Base-by-base conservation (phyloP, 2,113 vertebrate genomes). In the Periophthalmus modestus region DNA sequence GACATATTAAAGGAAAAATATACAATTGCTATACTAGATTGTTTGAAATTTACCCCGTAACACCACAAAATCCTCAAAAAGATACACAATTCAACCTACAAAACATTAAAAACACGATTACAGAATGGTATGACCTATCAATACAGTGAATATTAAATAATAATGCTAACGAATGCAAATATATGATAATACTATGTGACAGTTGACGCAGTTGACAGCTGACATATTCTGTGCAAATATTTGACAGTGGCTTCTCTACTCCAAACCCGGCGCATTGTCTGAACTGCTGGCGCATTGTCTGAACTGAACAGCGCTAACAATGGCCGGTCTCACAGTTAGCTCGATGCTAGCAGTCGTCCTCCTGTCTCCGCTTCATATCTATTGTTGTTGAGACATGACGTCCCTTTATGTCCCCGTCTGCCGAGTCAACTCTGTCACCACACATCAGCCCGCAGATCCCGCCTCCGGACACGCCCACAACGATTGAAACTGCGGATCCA, bases 381-480 rank as follows among this genome's bases (percentile, higher is more conserved):
- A 83, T 88, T 87, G 84, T 89, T 81, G 79, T 85, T 83, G 79
- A 84, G 77, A 87, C 86, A 69, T 47, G 68, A 73, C 80, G 11
- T 75, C 63, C 62, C 34, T 61, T 33, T 23, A 74, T 79, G 69
- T 76, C 48, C 69, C 16, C 33, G 68, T 57, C 79, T 15, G 63
- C 59, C 75, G 59, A 72, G 73, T 82, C 67, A 77, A 85, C 78
- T 73, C 69, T 9, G 74, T 75, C 72, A 34, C 80, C 77, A 77
- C 2, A 15, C 69, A 62, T 62, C 59, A 62, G 59, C 28, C 28
- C 59, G 6, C 28, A 18, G 28, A 34, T 28, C 59, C 59, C 59
- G 59, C 59, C 59, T 28, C 28, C 59, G 16, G 28, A 59, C 57
- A 59, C 57, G 57, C 57, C 57, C 57, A 15, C 57, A 1, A 59